A percentile compares a stretch with the other conserved stretches of the same genome.
These are phyloP conservation scores for Drosophila fulvimacula DNA, from an alignment of 2,888 invertebrate genomes.

Conservation along the genomic window DNA sequence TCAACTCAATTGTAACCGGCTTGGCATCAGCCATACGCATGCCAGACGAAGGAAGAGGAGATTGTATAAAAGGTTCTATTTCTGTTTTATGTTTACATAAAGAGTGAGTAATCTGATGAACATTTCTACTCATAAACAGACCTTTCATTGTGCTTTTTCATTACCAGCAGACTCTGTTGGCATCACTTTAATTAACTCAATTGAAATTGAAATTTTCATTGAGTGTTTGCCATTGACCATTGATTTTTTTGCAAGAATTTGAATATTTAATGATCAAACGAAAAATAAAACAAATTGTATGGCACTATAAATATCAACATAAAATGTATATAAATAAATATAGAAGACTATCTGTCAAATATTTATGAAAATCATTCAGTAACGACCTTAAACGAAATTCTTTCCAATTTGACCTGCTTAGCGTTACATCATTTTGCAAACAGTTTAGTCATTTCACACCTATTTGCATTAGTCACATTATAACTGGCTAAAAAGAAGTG, in stretches of 20 bases:
- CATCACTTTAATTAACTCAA: constrained; percentile 16
- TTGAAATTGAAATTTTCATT: constrained; percentile 37
- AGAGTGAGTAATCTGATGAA: constrained; percentile 41
- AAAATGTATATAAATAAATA: too few relatives aligned
- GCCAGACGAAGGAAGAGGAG: constrained; percentile 56
- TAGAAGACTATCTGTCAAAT: neutral
- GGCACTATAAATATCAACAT: too few relatives aligned
- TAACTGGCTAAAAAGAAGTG: neutral
- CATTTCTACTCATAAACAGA: constrained; percentile 23
- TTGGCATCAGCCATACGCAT: constrained; percentile 60
- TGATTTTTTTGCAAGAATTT: constrained; percentile 24
- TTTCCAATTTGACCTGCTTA: constrained; percentile 33
- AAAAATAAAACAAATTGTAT: too few relatives aligned
- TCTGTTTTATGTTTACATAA: constrained; percentile 33
- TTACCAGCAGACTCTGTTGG: constrained; percentile 24
- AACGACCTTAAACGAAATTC: constrained; percentile 62
- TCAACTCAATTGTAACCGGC: constrained; percentile 47
- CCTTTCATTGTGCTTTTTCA: constrained; percentile 34
- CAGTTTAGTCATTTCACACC: constrained; percentile 58
- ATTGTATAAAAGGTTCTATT: constrained; percentile 52
- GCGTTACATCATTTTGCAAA: constrained; percentile 65
- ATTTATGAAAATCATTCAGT: neutral
- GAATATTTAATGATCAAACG: too few relatives aligned
- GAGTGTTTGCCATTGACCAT: constrained; percentile 40
- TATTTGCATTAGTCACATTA: neutral